phyloP scores from a whole-genome alignment of 2,888 invertebrate genomes.

The Archips crataeganus region DNA sequence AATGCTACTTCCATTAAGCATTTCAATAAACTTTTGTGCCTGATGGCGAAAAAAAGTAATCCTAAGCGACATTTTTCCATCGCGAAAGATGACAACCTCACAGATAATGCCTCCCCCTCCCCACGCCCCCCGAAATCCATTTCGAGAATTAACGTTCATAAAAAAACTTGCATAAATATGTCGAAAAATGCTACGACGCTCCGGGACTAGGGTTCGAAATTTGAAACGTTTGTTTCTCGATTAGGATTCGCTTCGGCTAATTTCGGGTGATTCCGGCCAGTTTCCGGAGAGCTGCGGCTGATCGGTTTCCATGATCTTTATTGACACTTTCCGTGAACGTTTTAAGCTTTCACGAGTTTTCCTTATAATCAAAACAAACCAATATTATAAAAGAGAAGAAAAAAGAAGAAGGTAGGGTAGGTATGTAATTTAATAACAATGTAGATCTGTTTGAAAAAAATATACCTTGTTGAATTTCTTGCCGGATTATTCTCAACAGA shows the following conservation, averaged over 20 bases:
- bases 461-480: no score
- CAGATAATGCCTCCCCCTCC: slow-evolving; percentile 47
- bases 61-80: slow-evolving; percentile 50
- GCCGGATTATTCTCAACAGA: no score
- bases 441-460: no score
- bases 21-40: slow-evolving; percentile 43
- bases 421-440: no score
- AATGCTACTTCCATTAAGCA: slow-evolving; percentile 44
- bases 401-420: no score
- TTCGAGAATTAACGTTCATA: slow-evolving; percentile 73
- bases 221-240: slow-evolving; percentile 54
- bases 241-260: slow-evolving; percentile 67
- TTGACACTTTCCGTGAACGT: not conserved
- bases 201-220: slow-evolving; percentile 56
- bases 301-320: not conserved
- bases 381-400: no score
- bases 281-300: slow-evolving; percentile 12
- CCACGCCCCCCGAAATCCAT: slow-evolving; percentile 67
- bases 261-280: slow-evolving; percentile 55
- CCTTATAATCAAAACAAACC: no score
- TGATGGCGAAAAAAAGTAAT: slow-evolving; percentile 45
- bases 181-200: slow-evolving; percentile 62
- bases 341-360: no score
- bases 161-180: slow-evolving; percentile 66
- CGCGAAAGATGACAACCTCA: slow-evolving; percentile 52